Base-by-base conservation (phyloP, 2,888 invertebrate genomes). In the Drosophila incognita region DNA sequence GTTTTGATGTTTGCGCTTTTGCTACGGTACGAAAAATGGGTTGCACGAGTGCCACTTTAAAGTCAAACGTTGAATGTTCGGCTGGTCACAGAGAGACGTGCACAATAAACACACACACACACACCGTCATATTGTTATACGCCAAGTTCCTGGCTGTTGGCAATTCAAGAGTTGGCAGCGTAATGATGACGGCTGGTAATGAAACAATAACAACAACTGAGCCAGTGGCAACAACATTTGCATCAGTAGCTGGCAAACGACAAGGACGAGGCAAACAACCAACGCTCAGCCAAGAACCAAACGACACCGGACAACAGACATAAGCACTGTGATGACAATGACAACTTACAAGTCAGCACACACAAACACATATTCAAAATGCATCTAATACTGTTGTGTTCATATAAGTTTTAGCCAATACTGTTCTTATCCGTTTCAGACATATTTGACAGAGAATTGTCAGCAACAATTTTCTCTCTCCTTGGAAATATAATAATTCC, bases 1-100 rank as follows among this genome's bases (percentile, higher is more conserved):
- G 88, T 87, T 87, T 87, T 89, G 73, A 82, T 89, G 89, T 81
- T 84, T 85, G 85, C 57, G 76, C 76, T 76, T 79, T 77, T 77
- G 68, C 57, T 58, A 63, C 60, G 54, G 52, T 62, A 53, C 53
- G 51, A 64, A 66, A 72, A 77, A 64, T 69, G 69, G 51, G 52
- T 74, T 68, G 57, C 42, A 46, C 61, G 62, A 52, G 29, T 68
- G 66, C 62, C 59, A 61, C 62, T 81, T 82, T 87, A 76, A 84
- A 78, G 70, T 63, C 67, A 63, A 52, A 46, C 57, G 29, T 42
- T 8, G 15, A 60, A 48, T 51, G 54, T 83, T 74, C 67, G 72
- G 71, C 83, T 74, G 66, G 70, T 56, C 75, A 79, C 29, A 49
- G 13, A 13, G 13, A n/a, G 29, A 38, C 21, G 15, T n/a, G 2